These are phyloP conservation scores for Echinometra lucunter DNA, from an alignment of 53 echinoderm and acorn worm species.

Conservation along the genomic window DNA sequence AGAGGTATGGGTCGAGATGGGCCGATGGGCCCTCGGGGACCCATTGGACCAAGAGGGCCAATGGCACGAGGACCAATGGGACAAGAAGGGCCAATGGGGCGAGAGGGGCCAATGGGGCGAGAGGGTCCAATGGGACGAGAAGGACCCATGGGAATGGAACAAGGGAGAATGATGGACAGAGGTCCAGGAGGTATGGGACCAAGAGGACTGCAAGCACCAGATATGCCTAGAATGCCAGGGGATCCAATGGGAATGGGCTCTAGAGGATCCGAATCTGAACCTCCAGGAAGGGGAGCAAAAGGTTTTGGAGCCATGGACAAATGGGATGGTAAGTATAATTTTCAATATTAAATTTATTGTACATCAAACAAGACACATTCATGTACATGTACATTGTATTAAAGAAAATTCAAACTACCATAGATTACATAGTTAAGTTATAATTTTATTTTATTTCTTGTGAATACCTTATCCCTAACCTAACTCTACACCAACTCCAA, in stretches of 20 bases:
- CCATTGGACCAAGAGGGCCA: no score
- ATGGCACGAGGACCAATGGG: no score
- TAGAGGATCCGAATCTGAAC: not conserved
- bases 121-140: not conserved
- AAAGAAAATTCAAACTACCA: not conserved
- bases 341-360: not conserved
- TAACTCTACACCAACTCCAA: no score
- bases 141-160: not conserved
- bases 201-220: slow-evolving; percentile 14
- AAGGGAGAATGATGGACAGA: not conserved
- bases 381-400: not conserved
- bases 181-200: slow-evolving; percentile 6
- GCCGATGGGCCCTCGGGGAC: no score
- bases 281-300: not conserved
- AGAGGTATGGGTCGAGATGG: no score
- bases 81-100: not conserved
- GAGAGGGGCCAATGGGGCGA: not conserved
- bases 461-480: no score
- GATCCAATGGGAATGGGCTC: not conserved
- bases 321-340: slow-evolving; percentile 47
- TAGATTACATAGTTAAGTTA: not conserved
- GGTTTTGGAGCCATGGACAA: slow-evolving; percentile 55
- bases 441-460: no score
- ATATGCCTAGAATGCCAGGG: slow-evolving; percentile 19
- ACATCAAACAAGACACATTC: not conserved